Conservation (phyloP, 2,888 invertebrate genomes). For the Rotaria macrura region DNA sequence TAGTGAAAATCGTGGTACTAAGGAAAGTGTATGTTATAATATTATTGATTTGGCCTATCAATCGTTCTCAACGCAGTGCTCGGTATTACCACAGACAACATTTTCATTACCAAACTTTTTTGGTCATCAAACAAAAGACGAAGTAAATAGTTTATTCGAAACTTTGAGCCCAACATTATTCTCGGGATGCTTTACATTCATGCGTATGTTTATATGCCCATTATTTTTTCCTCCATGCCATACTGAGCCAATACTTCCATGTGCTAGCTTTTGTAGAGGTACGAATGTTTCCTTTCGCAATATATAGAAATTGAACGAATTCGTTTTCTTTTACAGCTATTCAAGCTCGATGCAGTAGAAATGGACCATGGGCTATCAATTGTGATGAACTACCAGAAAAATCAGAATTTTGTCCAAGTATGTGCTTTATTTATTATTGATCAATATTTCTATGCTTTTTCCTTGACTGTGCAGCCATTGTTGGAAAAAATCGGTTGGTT, state of each 20-base stretch:
- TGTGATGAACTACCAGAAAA: not conserved
- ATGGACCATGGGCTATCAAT: not conserved
- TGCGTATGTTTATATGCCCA: not conserved
- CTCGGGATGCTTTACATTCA: not conserved
- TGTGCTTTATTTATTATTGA: not conserved
- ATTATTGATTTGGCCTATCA: not conserved
- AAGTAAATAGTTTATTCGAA: not conserved
- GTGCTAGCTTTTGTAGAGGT: not conserved
- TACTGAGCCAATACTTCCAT: not conserved
- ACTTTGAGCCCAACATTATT: not conserved
- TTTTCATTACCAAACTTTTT: not conserved
- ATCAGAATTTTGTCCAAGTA: conserved; percentile 2
- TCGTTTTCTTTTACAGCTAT: not conserved
- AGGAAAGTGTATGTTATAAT: not conserved
- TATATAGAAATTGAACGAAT: not conserved
- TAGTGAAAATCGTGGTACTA: not conserved
- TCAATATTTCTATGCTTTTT: not conserved
- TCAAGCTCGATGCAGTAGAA: not conserved
- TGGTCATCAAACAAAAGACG: not conserved
- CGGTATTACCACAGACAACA: conserved; percentile 10
- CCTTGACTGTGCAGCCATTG: not conserved
- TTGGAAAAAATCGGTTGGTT: not conserved
- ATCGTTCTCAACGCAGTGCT: not conserved
- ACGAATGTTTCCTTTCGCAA: not conserved
- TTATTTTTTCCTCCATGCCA: not conserved